Conservation (phyloP, 2,888 invertebrate species). For the Phengaris arion region DNA sequence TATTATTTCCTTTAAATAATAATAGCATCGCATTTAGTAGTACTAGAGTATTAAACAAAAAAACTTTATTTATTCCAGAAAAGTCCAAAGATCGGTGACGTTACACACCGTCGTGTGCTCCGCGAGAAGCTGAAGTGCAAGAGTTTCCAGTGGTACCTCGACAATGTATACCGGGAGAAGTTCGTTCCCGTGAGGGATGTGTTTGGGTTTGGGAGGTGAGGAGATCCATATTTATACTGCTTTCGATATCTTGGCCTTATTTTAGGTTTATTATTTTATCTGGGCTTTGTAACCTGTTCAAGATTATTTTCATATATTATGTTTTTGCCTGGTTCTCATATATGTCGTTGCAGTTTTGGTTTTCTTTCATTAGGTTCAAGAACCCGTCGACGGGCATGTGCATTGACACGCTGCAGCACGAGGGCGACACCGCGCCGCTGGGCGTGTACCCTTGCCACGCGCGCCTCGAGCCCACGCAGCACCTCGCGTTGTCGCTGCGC, state of each 20-base stretch:
- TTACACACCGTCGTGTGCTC: constrained; percentile 87
- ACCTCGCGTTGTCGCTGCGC: constrained; percentile 84
- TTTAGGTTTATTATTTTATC: background rate
- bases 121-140: constrained; percentile 91
- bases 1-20: background rate
- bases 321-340: too few species aligned
- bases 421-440: constrained; percentile 82
- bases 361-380: constrained; percentile 60
- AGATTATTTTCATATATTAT: too few species aligned
- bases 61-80: constrained; percentile 58
- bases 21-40: background rate
- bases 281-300: background rate
- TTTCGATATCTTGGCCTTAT: too few species aligned
- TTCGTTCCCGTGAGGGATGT: constrained; percentile 93
- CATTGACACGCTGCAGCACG: constrained; percentile 88
- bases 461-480: constrained; percentile 83
- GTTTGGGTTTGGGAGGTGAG: constrained; percentile 84
- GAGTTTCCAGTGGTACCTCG: constrained; percentile 94
- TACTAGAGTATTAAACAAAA: background rate
- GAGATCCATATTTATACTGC: background rate
- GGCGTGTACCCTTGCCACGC: constrained; percentile 88
- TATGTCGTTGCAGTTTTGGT: too few species aligned
- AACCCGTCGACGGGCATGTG: constrained; percentile 82
- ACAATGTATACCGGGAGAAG: constrained; percentile 93
- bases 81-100: constrained; percentile 86